A percentile compares a stretch with the other conserved stretches of the same genome.
These are phyloP conservation scores for Anomalospiza imberbis DNA, from an alignment of 2,797 vertebrate species.

Conservation along the genomic window DNA sequence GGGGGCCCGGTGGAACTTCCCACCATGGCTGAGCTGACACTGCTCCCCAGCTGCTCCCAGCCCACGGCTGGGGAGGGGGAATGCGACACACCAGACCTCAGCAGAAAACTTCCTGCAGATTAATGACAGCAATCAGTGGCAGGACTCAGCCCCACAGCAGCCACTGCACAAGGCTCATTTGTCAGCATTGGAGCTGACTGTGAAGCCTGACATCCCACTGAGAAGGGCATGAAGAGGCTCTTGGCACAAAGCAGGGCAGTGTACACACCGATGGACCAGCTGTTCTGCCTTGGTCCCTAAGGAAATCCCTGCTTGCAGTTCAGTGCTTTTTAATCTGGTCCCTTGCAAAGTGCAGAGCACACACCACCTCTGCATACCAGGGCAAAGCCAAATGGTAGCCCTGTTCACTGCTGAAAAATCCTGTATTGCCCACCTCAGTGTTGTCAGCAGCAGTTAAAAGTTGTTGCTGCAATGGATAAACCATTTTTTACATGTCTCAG, in stretches of 20 bases:
- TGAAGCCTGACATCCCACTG: background rate
- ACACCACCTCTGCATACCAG: background rate
- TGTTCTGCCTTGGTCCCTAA: background rate
- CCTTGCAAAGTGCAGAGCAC: background rate
- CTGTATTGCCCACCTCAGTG: accelerated
- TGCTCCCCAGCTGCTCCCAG: background rate
- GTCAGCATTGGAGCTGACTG: background rate
- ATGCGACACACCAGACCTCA: background rate
- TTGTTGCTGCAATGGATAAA: background rate
- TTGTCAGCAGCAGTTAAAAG: background rate
- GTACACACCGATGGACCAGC: background rate
- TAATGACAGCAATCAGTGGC: background rate
- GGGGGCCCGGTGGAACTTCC: accelerated
- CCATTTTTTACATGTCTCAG: background rate
- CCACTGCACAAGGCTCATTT: background rate
- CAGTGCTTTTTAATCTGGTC: background rate
- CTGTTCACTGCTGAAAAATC: background rate
- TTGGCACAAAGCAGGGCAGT: background rate
- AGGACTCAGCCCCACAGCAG: background rate
- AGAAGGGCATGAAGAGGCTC: background rate
- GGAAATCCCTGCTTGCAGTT: background rate
- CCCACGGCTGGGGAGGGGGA: background rate
- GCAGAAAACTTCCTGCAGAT: background rate
- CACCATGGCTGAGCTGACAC: background rate
- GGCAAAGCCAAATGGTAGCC: background rate